phyloP scores from a whole-genome alignment of 1,140 invertebrate genomes.

The Brachystomella parvula region DNA sequence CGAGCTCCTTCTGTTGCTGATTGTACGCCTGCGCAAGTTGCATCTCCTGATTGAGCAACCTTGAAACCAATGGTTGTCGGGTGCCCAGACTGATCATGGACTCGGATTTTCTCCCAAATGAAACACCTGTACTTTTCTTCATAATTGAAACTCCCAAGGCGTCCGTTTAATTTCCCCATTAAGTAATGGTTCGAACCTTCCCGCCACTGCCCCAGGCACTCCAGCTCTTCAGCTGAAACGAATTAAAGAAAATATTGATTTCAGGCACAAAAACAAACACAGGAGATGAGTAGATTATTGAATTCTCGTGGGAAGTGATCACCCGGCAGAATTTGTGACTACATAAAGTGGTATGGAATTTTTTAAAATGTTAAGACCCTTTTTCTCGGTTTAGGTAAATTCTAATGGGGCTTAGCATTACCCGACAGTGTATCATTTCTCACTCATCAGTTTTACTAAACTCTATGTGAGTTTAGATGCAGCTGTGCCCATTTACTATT shows the following conservation, averaged over 20 bases:
- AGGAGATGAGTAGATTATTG: not conserved
- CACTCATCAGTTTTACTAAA: too few relatives aligned
- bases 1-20: slow-evolving; percentile 66
- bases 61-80: slow-evolving; percentile 52
- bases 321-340: too few relatives aligned
- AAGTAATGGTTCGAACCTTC: slow-evolving; percentile 73
- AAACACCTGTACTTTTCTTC: slow-evolving; percentile 19
- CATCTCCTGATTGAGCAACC: slow-evolving; percentile 77
- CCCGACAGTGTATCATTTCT: too few relatives aligned
- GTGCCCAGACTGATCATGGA: not conserved
- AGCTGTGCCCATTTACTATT: too few relatives aligned
- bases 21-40: slow-evolving; percentile 75
- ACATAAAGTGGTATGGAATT: too few relatives aligned
- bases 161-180: slow-evolving; percentile 56
- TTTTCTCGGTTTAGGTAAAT: too few relatives aligned
- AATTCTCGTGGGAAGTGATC: too few relatives aligned
- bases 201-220: slow-evolving; percentile 75
- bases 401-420: too few relatives aligned
- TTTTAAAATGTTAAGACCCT: too few relatives aligned
- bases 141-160: slow-evolving; percentile 40
- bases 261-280: not conserved
- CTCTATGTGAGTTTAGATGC: too few relatives aligned
- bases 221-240: slow-evolving; percentile 67
- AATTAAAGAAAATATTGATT: too few relatives aligned
- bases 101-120: slow-evolving; percentile 11